Percentiles rank a stretch among this genome's conserved stretches.
These are phyloP conservation scores for Malurus elegans DNA, from an alignment of 2,113 vertebrate species.

Conservation along the genomic window DNA sequence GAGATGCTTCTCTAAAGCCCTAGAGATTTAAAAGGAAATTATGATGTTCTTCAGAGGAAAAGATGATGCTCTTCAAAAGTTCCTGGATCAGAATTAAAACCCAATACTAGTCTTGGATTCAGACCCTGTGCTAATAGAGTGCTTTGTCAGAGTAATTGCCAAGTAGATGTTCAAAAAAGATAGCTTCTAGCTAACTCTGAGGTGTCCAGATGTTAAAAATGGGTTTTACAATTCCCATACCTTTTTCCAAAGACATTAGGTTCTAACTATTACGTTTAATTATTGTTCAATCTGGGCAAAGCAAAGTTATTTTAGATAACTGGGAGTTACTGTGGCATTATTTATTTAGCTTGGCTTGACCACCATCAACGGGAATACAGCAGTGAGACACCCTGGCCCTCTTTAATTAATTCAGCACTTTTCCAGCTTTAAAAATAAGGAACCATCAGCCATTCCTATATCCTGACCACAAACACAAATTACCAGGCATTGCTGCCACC, in stretches of 20 bases:
- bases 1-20: background rate
- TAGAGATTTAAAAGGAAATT: background rate
- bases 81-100: background rate
- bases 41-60: background rate
- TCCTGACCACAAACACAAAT: background rate
- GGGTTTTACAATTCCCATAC: background rate
- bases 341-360: background rate
- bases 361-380: background rate
- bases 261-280: background rate
- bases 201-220: background rate
- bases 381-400: background rate
- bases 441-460: background rate
- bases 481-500: background rate
- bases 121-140: background rate
- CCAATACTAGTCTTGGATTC: background rate
- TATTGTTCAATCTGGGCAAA: background rate
- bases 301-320: background rate
- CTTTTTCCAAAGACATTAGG: background rate
- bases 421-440: background rate
- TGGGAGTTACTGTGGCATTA: background rate
- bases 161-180: background rate
- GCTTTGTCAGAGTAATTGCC: background rate
- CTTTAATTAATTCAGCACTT: background rate
- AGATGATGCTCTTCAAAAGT: background rate
- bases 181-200: background rate